A percentile compares a stretch with the other conserved stretches of the same genome.
Evolutionary conservation across 2,113 vertebrate species (phyloP).

Genomic region (Charadrius vociferus): DNA sequence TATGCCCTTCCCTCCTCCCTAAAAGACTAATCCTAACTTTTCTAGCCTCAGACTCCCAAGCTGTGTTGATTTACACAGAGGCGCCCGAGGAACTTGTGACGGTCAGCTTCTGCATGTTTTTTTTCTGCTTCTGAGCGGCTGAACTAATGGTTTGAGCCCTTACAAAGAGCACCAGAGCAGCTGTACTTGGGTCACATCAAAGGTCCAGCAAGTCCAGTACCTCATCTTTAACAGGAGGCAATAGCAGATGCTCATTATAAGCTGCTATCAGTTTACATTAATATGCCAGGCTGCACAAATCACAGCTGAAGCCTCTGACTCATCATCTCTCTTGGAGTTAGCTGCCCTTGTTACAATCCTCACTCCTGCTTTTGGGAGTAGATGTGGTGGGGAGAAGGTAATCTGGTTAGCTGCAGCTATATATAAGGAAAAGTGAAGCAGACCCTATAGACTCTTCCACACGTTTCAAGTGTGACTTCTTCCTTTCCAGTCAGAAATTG

Average conservation of each 20-base stretch:
- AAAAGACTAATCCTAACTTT: not conserved
- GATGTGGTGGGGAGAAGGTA: not conserved
- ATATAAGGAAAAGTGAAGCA: not conserved
- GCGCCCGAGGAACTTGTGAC: fast-evolving
- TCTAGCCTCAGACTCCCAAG: not conserved
- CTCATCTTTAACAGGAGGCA: slow-evolving; percentile 23
- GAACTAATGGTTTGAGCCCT: not conserved
- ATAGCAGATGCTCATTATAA: slow-evolving; percentile 58
- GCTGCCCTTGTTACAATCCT: not conserved
- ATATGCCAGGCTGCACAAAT: slow-evolving; percentile 60
- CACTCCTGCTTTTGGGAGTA: not conserved
- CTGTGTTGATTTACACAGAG: not conserved
- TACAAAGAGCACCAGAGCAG: not conserved
- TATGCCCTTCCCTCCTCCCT: not conserved
- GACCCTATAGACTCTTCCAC: not conserved
- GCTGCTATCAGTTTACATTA: slow-evolving; percentile 59
- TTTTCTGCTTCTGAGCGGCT: not conserved
- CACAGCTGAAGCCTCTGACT: slow-evolving; percentile 59
- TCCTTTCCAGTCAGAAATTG: not conserved
- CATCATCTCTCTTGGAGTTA: slow-evolving; percentile 18
- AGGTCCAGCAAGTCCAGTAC: slow-evolving; percentile 22
- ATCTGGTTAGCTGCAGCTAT: not conserved
- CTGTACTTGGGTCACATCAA: slow-evolving; percentile 25
- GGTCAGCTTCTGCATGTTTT: fast-evolving
- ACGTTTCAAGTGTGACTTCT: not conserved